Evolutionary conservation across 2,113 vertebrate genomes (phyloP), one percentile per base, ranked within the genome.

Genomic region (Argyrosomus japonicus): DNA sequence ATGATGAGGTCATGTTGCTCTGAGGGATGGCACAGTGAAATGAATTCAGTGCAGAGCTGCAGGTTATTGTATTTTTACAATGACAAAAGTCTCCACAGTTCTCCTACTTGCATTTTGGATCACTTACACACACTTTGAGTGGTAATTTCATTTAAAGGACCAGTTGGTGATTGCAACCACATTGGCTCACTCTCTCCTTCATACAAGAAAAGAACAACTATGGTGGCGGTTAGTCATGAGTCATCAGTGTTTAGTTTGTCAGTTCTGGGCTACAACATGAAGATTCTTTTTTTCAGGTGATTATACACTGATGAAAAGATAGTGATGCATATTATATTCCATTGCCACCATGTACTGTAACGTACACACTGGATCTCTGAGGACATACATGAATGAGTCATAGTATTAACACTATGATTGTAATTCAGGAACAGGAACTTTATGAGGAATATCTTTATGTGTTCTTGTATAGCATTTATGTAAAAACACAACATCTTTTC

Each of bases 1-100:
- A 29, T 61, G 79, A 79, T 75, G 70, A 88, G 87, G 81, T 88
- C 85, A 61, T 29, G 75, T 25, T 87, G 87, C 73, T 84, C 88
- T 78, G 85, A n/a, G 15, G 29, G 50, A 69, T 29, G 21, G 9
- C 57, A 57, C n/a, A 48, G 18, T 29, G 23, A 45, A 51, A 54
- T 70, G 29, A 4, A 82, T 70, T 14, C 17, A 57, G 47, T 21
- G 57, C n/a, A 27, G 50, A 45, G 53, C 36, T 51, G 23, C 53
- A 51, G 71, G n/a, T 67, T 57, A 23, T 11, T 73, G 57, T 27
- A 27, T 19, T 67, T 61, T 25, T n/a, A 43, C n/a, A 51, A 29
- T 4, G 48, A 27, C 2, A 36, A n/a, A 36, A 48, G 32, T 15
- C 6, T 48, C n/a, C 29, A 21, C 40, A 27, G 32, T 43, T 72